phyloP scores from a whole-genome alignment of 2,113 vertebrate genomes.

The Cyprinodon variegatus region DNA sequence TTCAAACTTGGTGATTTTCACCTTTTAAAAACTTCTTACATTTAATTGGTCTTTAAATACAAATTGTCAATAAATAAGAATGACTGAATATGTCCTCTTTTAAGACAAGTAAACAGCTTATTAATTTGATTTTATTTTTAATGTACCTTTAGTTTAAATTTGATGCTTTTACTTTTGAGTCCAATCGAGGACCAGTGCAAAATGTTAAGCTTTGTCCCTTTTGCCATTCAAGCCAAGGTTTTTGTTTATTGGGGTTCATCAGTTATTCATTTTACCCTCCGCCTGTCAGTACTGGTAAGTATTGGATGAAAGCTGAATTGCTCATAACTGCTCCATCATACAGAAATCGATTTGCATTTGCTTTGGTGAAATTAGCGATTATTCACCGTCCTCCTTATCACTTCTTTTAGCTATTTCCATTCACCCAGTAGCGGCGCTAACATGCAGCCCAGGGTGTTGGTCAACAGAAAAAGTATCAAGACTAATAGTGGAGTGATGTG shows the following conservation, averaged over 20 bases:
- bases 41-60: not conserved
- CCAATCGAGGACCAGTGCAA: not conserved
- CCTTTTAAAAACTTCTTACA: not conserved
- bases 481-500: not conserved
- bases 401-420: constrained; percentile 6
- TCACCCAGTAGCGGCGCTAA: constrained; percentile 18
- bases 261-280: constrained; percentile 6
- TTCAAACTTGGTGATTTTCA: not conserved
- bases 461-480: not conserved
- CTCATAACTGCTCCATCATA: constrained; percentile 35
- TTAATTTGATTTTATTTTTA: not conserved
- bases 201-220: not conserved
- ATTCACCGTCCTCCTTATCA: constrained; percentile 16
- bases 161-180: not conserved
- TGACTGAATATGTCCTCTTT: not conserved
- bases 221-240: not conserved
- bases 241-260: not conserved
- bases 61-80: not conserved
- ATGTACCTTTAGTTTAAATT: not conserved
- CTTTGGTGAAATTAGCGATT: constrained; percentile 40
- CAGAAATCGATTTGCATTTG: constrained; percentile 48
- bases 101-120: not conserved
- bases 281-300: not conserved
- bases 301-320: constrained; percentile 3
- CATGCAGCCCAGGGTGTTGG: constrained; percentile 1